Evolutionary conservation across 2,888 invertebrate species (phyloP), one percentile per base, ranked within the genome.

Genomic region (Melangyna quadrimaculata): DNA sequence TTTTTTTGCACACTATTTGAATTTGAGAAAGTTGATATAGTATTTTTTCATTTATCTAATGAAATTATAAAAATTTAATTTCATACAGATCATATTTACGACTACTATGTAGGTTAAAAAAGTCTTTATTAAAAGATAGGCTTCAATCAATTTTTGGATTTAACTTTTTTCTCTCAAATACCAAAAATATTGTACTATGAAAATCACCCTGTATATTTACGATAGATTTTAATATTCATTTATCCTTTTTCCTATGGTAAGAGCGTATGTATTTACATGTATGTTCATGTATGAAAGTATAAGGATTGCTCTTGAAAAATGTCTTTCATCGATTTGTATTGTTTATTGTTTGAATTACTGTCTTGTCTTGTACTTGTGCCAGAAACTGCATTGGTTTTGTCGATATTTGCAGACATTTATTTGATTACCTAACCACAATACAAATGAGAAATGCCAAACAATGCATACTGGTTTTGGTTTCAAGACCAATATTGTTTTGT

Each of bases 321-420:
- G 12, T 35, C 6, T 19, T 57, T 57, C 57, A 57, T 48, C 48
- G 57, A 35, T 17, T 0, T 57, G 35, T 17, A 19, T 22, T 35
- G 57, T 32, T 35, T 57, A 57, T 57, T 71, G 22, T 48, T 57
- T 43, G n/a, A 19, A 69, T 69, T 53, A 69, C 27, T 53, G 27
- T 53, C 7, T 53, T 53, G 12, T 8, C 24, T 27, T n/a, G 40
- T n/a, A 10, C 17, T 55, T 55, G 19, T 57, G 14, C n/a, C n/a
- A 45, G 53, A 69, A 37, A 69, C 12, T 32, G 35, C 35, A 35
- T 57, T 14, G 17, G 32, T 57, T 57, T 35, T 35, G 19, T 57
- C 35, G 35, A 57, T 57, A 57, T 57, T 32, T 57, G 19, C 35
- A 35, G 57, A 57, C 57, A 57, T 57, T 57, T 35, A 57, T 57